A percentile compares a stretch with the other conserved stretches of the same genome.
These are phyloP conservation scores for Avahi laniger DNA, from an alignment of 2,797 vertebrate genomes.

Conservation along the genomic window DNA sequence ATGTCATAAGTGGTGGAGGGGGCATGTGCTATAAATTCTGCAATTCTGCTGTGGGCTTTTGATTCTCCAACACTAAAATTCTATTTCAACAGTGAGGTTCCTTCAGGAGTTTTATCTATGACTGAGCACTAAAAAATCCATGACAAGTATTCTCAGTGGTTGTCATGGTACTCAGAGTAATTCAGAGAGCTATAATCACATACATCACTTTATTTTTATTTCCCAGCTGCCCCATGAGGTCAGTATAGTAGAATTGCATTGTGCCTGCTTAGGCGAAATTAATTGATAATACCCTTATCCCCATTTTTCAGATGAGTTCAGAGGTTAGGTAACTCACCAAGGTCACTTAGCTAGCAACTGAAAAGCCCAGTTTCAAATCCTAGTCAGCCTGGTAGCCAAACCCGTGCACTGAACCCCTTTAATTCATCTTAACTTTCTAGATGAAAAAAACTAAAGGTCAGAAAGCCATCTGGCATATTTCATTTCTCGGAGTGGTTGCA, in stretches of 20 bases:
- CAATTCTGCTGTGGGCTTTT: neutral
- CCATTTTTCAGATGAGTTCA: constrained; percentile 35
- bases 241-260: neutral
- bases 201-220: constrained; percentile 28
- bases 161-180: constrained; percentile 1
- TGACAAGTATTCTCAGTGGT: neutral
- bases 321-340: constrained; percentile 9
- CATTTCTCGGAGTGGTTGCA: constrained; percentile 44
- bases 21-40: neutral
- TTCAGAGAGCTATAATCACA: constrained; percentile 6
- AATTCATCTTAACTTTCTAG: constrained; percentile 20
- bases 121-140: neutral
- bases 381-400: neutral
- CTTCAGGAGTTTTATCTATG: neutral
- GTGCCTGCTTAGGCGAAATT: neutral
- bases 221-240: neutral
- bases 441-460: constrained; percentile 30
- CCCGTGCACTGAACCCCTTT: neutral
- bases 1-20: neutral
- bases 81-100: neutral
- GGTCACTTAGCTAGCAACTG: constrained; percentile 19
- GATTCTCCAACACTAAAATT: neutral
- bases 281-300: constrained; percentile 9
- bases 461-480: constrained; percentile 27
- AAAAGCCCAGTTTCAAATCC: constrained; percentile 22